Base-by-base conservation (phyloP, 2,797 vertebrate species). In the Neomorphus geoffroyi region DNA sequence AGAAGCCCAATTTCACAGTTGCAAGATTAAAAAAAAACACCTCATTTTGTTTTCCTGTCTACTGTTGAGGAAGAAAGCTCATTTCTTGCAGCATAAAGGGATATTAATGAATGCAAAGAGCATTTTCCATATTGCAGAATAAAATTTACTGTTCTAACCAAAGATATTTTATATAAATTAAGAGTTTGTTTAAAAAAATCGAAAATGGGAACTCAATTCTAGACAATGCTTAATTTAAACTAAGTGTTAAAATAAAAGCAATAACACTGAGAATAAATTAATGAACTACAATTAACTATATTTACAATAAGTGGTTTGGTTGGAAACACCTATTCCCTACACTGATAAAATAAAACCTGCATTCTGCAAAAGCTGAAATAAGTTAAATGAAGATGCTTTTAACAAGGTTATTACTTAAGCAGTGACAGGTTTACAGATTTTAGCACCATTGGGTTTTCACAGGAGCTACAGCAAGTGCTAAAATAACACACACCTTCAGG, bases 401-500 rank as follows among this genome's bases (percentile, higher is more conserved):
- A 98, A 98, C 98, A 97, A 96, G 97, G 97, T 98, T 98, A 98
- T 98, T 96, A 97, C 98, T 98, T 98, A 98, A 97, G 98, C 98
- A 98, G 97, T 98, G 98, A 98, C 98, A 98, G 98, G 98, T 98
- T 98, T 98, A 97, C 98, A 98, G 98, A 98, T 98, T 98, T 99
- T 98, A 99, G 98, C 98, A 98, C 98, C 98, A 96, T 97, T 97
- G 98, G 97, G 98, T 98, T 97, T 98, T 98, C 98, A 98, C 98
- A 97, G 98, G 98, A 98, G 98, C 98, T 97, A 92, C 94, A 96
- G 97, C 97, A 98, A 98, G 98, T 98, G 98, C 98, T 98, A 99
- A 98, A 99, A 99, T 98, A 98, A 98, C 98, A 98, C 98, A 98
- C 98, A 99, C 98, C 98, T 99, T 98, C 98, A 98, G 98, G 98